A percentile compares a stretch with the other conserved stretches of the same genome.
These are phyloP conservation scores for Ophion costatus DNA, from an alignment of 2,888 invertebrate genomes.

Conservation along the genomic window DNA sequence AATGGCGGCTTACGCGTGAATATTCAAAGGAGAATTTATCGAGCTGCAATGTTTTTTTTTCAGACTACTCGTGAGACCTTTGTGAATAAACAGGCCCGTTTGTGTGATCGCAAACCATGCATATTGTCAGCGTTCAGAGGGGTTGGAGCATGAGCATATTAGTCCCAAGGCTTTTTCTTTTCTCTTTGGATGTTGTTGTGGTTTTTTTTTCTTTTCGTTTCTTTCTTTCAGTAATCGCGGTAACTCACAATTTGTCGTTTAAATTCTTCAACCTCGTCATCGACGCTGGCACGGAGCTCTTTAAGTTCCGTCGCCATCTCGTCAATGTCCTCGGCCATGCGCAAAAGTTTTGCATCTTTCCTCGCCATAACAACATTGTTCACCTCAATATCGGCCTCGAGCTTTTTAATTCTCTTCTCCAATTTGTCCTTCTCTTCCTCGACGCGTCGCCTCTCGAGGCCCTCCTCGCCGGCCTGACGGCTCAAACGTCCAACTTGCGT, in stretches of 20 bases:
- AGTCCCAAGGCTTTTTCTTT: neutral
- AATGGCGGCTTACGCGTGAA: neutral
- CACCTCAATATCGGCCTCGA: conserved; percentile 88
- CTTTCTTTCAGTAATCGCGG: conserved; percentile 74
- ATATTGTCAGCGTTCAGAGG: conserved; percentile 26
- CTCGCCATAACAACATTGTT: conserved; percentile 87
- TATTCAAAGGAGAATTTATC: conserved; percentile 14
- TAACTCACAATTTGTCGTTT: conserved; percentile 83
- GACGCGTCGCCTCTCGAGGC: conserved; percentile 90
- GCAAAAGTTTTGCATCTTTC: conserved; percentile 89
- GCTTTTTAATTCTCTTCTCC: conserved; percentile 87
- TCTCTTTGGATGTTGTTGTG: conserved; percentile 14
- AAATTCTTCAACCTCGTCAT: conserved; percentile 83
- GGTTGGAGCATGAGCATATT: conserved; percentile 50
- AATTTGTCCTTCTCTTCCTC: conserved; percentile 88
- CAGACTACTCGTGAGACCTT: conserved; percentile 18
- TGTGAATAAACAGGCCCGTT: conserved; percentile 18
- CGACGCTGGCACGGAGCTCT: conserved; percentile 82
- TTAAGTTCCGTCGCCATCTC: conserved; percentile 88
- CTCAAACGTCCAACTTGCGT: conserved; percentile 94
- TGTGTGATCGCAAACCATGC: conserved; percentile 25
- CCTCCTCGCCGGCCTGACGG: conserved; percentile 93
- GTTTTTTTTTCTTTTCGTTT: conserved; percentile 9
- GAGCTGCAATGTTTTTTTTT: conserved; percentile 7
- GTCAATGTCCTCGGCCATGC: conserved; percentile 90